Conservation (phyloP, 2,113 vertebrate genomes). For the Sylvietta virens region DNA sequence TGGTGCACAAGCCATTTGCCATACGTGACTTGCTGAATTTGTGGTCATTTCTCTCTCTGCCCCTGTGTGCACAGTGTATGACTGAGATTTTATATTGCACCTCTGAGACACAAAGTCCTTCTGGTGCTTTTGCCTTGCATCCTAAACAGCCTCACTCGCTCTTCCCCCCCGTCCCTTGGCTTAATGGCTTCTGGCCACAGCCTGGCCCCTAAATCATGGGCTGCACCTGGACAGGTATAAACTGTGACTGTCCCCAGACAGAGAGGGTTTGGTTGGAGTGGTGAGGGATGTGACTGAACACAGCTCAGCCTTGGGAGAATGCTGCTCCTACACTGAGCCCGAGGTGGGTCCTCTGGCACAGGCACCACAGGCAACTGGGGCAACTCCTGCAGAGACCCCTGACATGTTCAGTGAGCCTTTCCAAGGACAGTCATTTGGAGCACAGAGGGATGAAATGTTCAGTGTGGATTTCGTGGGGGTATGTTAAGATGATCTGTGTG, state of each 20-base stretch:
- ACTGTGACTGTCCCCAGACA: neutral
- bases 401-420: neutral
- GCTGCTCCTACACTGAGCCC: neutral
- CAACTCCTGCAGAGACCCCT: neutral
- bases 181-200: neutral
- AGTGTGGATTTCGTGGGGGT: rapidly evolving
- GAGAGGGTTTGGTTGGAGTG: neutral
- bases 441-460: neutral
- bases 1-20: neutral
- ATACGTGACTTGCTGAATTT: neutral
- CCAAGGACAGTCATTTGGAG: neutral
- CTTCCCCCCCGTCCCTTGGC: neutral
- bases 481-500: neutral
- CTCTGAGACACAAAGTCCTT: slow-evolving; percentile 32
- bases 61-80: neutral
- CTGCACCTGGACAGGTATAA: neutral
- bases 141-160: neutral
- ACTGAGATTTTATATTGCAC: slow-evolving; percentile 17
- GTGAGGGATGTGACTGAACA: neutral
- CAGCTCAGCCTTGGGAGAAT: neutral
- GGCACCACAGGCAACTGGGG: rapidly evolving
- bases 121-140: slow-evolving; percentile 28
- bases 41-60: slow-evolving; percentile 2
- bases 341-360: rapidly evolving
- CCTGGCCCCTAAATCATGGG: neutral